A percentile compares a stretch with the other conserved stretches of the same genome.
These are phyloP conservation scores for Halyomorpha halys DNA, from an alignment of 1,140 invertebrate species.

Conservation along the genomic window DNA sequence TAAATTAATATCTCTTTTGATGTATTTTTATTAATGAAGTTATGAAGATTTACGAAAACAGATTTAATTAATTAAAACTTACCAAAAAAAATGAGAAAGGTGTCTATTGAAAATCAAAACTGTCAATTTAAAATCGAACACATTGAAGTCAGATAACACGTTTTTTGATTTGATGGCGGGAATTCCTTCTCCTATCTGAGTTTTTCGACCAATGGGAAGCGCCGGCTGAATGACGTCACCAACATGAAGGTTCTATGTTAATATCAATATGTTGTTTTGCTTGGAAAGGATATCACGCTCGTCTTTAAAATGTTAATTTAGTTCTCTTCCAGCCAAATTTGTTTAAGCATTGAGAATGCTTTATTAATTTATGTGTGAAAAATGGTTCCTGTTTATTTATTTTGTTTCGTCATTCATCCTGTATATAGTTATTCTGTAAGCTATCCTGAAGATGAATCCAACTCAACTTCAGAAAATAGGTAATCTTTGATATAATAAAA, in stretches of 20 bases:
- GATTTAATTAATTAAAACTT: too few species aligned
- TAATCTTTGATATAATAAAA: neutral
- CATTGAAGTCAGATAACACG: too few species aligned
- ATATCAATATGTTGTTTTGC: conserved; percentile 7
- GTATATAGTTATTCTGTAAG: conserved; percentile 2
- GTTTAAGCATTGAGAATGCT: neutral
- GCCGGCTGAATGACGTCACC: neutral
- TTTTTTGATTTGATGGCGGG: too few species aligned
- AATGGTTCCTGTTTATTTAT: conserved; percentile 4
- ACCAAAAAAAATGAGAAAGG: too few species aligned
- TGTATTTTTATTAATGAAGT: too few species aligned
- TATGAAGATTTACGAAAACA: too few species aligned
- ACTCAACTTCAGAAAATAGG: neutral
- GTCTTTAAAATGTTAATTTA: neutral
- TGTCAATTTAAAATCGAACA: too few species aligned
- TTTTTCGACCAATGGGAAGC: neutral
- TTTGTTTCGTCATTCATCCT: conserved; percentile 10
- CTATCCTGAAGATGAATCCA: neutral
- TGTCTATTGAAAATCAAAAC: too few species aligned
- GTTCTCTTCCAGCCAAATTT: neutral
- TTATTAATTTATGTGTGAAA: neutral
- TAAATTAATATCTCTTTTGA: too few species aligned
- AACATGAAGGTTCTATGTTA: conserved; percentile 8
- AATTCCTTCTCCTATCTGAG: too few species aligned
- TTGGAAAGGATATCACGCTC: too few species aligned